Conservation (phyloP, 2,797 vertebrate genomes). For the Brachyrhaphis roseni region DNA sequence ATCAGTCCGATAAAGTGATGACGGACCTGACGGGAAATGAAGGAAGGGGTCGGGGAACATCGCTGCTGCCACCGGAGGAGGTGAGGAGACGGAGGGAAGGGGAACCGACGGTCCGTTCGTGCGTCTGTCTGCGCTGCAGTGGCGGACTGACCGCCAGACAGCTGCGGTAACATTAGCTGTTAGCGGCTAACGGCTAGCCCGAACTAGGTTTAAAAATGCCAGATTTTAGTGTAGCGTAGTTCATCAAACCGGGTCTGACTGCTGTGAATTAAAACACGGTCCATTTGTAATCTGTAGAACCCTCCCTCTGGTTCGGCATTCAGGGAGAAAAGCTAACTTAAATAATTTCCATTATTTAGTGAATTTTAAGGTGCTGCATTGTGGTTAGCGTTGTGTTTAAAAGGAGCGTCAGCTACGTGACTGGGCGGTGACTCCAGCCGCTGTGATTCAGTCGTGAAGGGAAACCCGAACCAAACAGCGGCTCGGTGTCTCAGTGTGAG, state of each 20-base stretch:
- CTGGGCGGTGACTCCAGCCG: slow-evolving; percentile 17
- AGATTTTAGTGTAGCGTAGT: background rate
- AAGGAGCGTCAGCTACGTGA: background rate
- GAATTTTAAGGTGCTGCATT: background rate
- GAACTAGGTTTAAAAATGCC: background rate
- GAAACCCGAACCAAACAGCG: accelerated
- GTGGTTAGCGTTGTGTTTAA: background rate
- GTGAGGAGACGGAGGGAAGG: slow-evolving; percentile 2
- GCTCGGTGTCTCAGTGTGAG: accelerated
- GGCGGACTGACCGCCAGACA: slow-evolving; percentile 11
- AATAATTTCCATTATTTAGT: background rate
- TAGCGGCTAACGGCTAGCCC: slow-evolving; percentile 25
- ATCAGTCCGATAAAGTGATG: background rate
- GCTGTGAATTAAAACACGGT: background rate
- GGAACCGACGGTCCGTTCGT: background rate
- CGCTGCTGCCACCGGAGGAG: background rate
- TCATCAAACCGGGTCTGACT: background rate
- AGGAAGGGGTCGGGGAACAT: background rate
- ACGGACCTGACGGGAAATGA: accelerated
- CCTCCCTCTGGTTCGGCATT: background rate
- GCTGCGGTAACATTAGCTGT: slow-evolving; percentile 42
- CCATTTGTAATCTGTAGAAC: accelerated
- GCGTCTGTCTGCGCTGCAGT: slow-evolving; percentile 37
- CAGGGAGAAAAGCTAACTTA: accelerated
- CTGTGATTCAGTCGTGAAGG: background rate